Base-by-base conservation (phyloP, 2,888 invertebrate species). In the Troides helena region DNA sequence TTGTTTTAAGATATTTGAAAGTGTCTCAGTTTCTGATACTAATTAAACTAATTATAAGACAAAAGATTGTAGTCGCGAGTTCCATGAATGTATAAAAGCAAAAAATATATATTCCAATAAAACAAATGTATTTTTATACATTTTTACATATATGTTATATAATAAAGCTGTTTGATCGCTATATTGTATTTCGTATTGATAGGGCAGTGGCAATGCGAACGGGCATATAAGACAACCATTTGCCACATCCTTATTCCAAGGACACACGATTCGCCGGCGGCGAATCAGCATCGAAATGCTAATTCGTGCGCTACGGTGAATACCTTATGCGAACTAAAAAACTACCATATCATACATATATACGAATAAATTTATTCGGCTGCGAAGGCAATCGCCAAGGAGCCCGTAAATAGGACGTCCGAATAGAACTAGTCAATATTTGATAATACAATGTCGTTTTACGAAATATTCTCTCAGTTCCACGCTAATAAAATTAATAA, bases 201-300 rank as follows among this genome's bases (percentile, higher is more conserved):
- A 78, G 78, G 72, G 75, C 78, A 78, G 78, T 80, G 76, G 77
- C 81, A 78, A 77, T 80, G 78, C 77, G 83, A 85, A 82, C 79
- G 80, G 80, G 75, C 81, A 82, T 82, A 85, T 86, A 86, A 85
- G 80, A 81, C 83, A 77, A 77, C 80, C 79, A 83, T 85, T 87
- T 81, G 82, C 81, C 76, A 89, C 87, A 90, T 91, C 90, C 90
- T 90, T 87, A 90, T 89, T 86, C 86, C 90, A 92, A 91, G 91
- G 92, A 88, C 91, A 83, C 77, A 74, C 81, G 77, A 76, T 73
- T 75, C 68, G 80, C 74, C 77, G 79, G 30, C 76, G 80, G 78
- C 82, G 82, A 83, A 83, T 86, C 84, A 85, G 83, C 85, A 83
- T 84, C 85, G 79, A 87, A 90, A 91, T 91, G 90, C 85, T 90